These are phyloP conservation scores for Mugil cephalus DNA, from an alignment of 2,113 vertebrate species.

Conservation along the genomic window DNA sequence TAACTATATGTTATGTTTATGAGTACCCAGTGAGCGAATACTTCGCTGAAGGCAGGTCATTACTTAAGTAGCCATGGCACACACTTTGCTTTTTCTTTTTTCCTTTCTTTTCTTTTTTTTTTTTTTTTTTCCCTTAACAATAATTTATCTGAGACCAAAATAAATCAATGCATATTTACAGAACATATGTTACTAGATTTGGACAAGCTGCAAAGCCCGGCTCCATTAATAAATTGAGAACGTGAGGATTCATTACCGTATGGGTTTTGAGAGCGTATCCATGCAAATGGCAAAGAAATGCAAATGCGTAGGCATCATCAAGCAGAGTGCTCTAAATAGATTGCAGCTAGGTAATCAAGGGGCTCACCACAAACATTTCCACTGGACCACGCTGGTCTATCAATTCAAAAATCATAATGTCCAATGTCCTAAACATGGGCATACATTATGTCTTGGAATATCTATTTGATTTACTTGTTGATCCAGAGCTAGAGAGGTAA, in stretches of 20 bases:
- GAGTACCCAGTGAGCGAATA: constrained; percentile 70
- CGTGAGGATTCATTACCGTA: constrained; percentile 83
- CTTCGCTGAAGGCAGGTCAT: constrained; percentile 76
- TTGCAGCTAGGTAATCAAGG: constrained; percentile 78
- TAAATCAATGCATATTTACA: constrained; percentile 85
- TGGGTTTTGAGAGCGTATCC: constrained; percentile 75
- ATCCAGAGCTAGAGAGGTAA: constrained; percentile 77
- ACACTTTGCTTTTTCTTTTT: constrained; percentile 63
- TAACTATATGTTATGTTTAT: constrained; percentile 67
- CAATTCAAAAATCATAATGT: constrained; percentile 82
- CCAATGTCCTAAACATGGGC: constrained; percentile 73
- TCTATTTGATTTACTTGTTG: constrained; percentile 82
- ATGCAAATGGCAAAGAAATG: constrained; percentile 84
- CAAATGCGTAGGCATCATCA: constrained; percentile 80
- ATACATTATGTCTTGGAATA: constrained; percentile 83
- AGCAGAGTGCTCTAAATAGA: constrained; percentile 84
- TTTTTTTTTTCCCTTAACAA: constrained; percentile 36
- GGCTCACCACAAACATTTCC: constrained; percentile 71
- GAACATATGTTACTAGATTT: constrained; percentile 81
- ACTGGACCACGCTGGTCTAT: constrained; percentile 67
- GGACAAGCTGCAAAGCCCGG: constrained; percentile 76
- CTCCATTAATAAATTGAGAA: constrained; percentile 87
- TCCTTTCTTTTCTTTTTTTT: constrained; percentile 52
- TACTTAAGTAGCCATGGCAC: constrained; percentile 76
- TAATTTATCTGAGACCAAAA: constrained; percentile 78